Evolutionary conservation across 2,113 vertebrate species (phyloP).

Genomic region (Sterrhoptilus dennistouni): DNA sequence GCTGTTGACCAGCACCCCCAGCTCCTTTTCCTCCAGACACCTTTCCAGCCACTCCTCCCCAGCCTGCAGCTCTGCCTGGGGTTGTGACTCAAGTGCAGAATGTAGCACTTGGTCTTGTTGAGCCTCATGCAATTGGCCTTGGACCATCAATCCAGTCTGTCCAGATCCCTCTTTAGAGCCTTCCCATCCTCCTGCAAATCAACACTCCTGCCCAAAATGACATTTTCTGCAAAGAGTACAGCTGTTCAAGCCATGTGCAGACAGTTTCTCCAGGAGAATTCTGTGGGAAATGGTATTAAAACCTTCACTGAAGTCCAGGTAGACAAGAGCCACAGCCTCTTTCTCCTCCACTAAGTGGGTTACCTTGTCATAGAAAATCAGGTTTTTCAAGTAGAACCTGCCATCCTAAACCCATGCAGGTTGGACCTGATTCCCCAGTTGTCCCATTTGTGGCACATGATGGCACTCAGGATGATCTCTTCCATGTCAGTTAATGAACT

Average conservation of each 20-base stretch:
- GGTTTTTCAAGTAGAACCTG: neutral
- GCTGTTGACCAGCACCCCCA: accelerated
- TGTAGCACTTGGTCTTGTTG: neutral
- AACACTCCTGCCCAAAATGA: neutral
- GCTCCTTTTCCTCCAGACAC: neutral
- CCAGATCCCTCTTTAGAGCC: neutral
- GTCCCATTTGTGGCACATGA: too few species aligned
- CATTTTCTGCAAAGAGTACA: neutral
- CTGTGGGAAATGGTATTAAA: neutral
- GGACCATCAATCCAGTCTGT: neutral
- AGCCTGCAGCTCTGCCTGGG: accelerated
- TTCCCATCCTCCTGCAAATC: neutral
- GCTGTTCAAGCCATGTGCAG: neutral
- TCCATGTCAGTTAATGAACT: too few species aligned
- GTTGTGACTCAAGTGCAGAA: neutral
- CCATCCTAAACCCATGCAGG: neutral
- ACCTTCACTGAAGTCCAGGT: neutral
- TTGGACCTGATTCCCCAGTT: neutral
- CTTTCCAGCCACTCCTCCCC: neutral
- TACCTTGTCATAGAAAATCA: neutral
- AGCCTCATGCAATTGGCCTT: neutral
- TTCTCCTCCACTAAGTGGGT: neutral
- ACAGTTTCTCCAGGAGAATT: neutral
- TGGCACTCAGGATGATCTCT: too few species aligned
- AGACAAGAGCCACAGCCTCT: neutral